phyloP scores from a whole-genome alignment of 2,113 vertebrate genomes.

The Catharus bicknelli region DNA sequence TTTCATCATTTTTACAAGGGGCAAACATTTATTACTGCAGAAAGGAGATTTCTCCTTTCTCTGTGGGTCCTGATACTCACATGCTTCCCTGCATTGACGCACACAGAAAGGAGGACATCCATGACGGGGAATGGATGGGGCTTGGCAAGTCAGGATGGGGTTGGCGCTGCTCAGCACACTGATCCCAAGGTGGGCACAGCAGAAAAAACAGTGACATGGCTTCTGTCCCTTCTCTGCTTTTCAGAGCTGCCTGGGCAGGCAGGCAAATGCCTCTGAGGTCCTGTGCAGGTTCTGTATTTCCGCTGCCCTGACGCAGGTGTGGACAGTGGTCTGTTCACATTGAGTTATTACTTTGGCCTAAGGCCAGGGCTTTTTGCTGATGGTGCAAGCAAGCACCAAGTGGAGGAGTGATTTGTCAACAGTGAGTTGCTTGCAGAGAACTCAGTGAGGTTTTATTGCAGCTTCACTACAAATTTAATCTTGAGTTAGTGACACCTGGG shows the following conservation, averaged over 20 bases:
- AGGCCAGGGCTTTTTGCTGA: constrained; percentile 16
- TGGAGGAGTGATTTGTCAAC: background rate
- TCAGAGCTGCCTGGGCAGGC: background rate
- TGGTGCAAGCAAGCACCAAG: background rate
- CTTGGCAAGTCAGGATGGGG: background rate
- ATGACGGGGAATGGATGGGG: background rate
- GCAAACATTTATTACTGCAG: background rate
- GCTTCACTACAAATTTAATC: background rate
- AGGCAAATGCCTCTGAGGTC: background rate
- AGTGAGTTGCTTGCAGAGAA: background rate
- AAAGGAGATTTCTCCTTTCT: background rate
- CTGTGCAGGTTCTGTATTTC: accelerated
- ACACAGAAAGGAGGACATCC: background rate
- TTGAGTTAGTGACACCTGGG: background rate
- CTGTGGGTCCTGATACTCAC: background rate
- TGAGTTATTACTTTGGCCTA: constrained; percentile 2
- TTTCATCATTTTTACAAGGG: background rate
- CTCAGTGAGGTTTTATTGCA: background rate
- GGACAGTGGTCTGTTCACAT: background rate
- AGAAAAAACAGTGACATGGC: accelerated
- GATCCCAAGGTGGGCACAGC: accelerated
- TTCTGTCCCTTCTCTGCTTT: background rate
- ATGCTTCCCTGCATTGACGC: background rate
- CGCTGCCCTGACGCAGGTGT: accelerated
- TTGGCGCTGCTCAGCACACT: background rate